Conservation (phyloP, 2,888 invertebrate genomes). For the Galeruca laticollis region DNA sequence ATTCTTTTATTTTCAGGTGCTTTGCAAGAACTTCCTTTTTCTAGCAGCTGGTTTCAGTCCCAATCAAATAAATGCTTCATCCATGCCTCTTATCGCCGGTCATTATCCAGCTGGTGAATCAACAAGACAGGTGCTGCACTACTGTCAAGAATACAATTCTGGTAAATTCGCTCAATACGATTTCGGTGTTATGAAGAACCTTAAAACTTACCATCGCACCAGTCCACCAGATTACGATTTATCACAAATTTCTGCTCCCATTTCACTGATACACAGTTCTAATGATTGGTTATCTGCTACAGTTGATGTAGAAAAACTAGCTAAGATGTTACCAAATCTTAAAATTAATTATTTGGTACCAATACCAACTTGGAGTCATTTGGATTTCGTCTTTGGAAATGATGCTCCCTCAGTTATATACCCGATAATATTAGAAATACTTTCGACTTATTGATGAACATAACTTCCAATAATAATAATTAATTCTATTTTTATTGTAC, state of each 20-base stretch:
- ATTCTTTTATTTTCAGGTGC: constrained; percentile 17
- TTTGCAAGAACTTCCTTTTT: constrained; percentile 62
- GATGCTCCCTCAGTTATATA: constrained; percentile 57
- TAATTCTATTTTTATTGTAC: no score
- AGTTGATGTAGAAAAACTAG: constrained; percentile 50
- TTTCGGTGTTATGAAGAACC: constrained; percentile 64
- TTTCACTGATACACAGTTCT: constrained; percentile 66
- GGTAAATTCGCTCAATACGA: constrained; percentile 70
- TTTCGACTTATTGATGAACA: constrained; percentile 21
- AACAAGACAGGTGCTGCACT: constrained; percentile 79
- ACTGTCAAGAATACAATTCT: constrained; percentile 75
- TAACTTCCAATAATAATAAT: constrained; percentile 23
- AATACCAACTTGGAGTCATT: constrained; percentile 58
- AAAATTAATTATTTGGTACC: constrained; percentile 45
- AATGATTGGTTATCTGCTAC: constrained; percentile 69
- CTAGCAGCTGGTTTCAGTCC: constrained; percentile 60
- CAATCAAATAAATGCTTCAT: constrained; percentile 58
- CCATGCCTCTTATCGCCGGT: constrained; percentile 52
- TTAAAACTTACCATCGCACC: constrained; percentile 57
- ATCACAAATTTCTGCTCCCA: constrained; percentile 63
- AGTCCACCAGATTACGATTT: constrained; percentile 66
- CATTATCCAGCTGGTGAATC: constrained; percentile 66
- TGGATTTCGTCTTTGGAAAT: constrained; percentile 60
- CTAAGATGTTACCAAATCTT: constrained; percentile 57
- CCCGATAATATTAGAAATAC: constrained; percentile 53